Conservation (phyloP, 2,888 invertebrate species). For the Yponomeuta evonymella region DNA sequence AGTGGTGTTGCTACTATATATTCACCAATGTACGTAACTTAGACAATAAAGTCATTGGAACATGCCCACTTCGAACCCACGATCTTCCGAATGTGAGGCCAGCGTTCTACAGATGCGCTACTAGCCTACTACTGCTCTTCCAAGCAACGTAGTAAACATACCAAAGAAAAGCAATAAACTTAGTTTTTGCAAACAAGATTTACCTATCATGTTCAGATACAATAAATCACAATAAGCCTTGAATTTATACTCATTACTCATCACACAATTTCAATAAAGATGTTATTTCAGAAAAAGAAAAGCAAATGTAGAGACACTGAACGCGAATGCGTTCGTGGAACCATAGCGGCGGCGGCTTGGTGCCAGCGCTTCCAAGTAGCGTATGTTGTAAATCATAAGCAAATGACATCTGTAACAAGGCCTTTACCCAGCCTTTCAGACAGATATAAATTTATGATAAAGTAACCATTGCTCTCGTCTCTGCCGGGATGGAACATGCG, state of each 20-base stretch:
- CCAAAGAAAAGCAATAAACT: no score
- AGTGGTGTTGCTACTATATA: no score
- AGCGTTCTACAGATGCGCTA: no score
- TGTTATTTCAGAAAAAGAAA: background rate
- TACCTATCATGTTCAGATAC: background rate
- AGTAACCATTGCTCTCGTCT: conserved; percentile 7
- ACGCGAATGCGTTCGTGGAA: background rate
- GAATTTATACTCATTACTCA: background rate
- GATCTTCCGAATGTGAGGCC: no score
- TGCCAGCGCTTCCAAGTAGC: conserved; percentile 30
- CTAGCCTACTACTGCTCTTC: no score
- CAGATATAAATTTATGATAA: conserved; percentile 13
- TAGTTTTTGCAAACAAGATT: background rate
- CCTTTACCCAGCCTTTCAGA: background rate
- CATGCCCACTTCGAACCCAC: no score
- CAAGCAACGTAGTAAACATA: no score
- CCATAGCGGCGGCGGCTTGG: background rate
- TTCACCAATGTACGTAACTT: no score
- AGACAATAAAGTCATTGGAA: no score
- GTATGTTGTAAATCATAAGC: conserved; percentile 42
- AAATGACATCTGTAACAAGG: conserved; percentile 33
- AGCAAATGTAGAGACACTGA: background rate
- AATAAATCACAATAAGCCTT: background rate
- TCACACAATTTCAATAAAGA: background rate
- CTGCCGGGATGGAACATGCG: conserved; percentile 4